Base-by-base conservation (phyloP, 2,113 vertebrate genomes). In the Carettochelys insculpta region DNA sequence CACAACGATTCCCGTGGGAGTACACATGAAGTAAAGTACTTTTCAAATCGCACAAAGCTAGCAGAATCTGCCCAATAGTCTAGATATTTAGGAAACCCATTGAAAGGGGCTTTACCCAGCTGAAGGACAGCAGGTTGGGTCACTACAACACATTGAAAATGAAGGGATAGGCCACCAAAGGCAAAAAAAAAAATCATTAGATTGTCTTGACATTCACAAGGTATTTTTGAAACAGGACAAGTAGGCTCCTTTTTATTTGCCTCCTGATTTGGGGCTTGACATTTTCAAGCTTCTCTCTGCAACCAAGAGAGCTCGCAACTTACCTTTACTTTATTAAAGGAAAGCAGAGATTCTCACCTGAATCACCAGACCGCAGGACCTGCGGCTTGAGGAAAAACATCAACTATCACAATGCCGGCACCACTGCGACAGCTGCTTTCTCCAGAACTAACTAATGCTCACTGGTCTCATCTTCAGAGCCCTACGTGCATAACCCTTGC, bases 311-410 rank as follows among this genome's bases (percentile, higher is more conserved):
- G 65, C 22, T 41, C 51, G 48, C 80, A 86, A 89, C 73, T 41
- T 65, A 75, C 78, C 29, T 90, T 79, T 92, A 34, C 14, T 38
- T n/a, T 38, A n/a, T 38, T 88, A 76, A 92, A 73, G 51, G 78
- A 89, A 0, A 85, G 75, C 45, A 10, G 85, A 89, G 83, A 75
- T 73, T 24, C 73, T 91, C 80, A 7, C 22, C 43, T 43, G n/a
- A 71, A 77, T 82, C 8, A 1, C 82, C 68, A 56, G 85, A 52
- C 43, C 83, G 65, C 91, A 82, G 78, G 6, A 73, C 11, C 38
- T 73, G 41, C 3, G 41, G 11, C 41, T 27, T 73, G 41, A 45
- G 4, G 16, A 38, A 65, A 73, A 73, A 43, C 38, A 13, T 11
- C 12, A 43, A 25, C 25, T 45, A 45, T 43, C 24, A 27, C 41